Percentiles rank a stretch among this genome's conserved stretches.
Conservation (phyloP, 92 coral and sea anemone genomes). For the Phenganax subtilis region DNA sequence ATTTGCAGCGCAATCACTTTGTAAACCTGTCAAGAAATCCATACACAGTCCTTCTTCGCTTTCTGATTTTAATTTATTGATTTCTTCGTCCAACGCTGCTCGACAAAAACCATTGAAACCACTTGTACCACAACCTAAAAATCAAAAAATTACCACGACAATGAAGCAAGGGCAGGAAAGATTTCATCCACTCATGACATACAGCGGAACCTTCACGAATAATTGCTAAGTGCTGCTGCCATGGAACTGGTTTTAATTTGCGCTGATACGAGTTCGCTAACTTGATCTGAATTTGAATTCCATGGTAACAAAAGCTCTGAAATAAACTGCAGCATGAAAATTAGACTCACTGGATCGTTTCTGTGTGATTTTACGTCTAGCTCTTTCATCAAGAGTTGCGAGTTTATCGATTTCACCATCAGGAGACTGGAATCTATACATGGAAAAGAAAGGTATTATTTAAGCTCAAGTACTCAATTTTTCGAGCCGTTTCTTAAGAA, state of each 20-base stretch:
- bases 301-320: background rate
- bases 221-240: background rate
- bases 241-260: too few species aligned
- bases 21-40: background rate
- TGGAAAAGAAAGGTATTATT: background rate
- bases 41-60: background rate
- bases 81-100: conserved; percentile 7
- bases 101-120: conserved; percentile 18
- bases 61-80: background rate
- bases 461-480: too few species aligned
- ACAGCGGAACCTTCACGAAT: background rate
- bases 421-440: conserved; percentile 3
- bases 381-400: background rate
- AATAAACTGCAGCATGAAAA: too few species aligned
- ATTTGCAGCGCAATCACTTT: conserved; percentile 18
- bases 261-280: too few species aligned
- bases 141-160: background rate
- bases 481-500: too few species aligned
- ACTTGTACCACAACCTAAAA: background rate
- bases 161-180: background rate
- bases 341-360: conserved; percentile 6
- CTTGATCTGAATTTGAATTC: background rate
- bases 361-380: background rate
- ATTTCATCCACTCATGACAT: background rate
- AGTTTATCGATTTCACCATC: conserved; percentile 8